phyloP scores from a whole-genome alignment of 1,140 invertebrate species.

The Saccostrea glomerata region DNA sequence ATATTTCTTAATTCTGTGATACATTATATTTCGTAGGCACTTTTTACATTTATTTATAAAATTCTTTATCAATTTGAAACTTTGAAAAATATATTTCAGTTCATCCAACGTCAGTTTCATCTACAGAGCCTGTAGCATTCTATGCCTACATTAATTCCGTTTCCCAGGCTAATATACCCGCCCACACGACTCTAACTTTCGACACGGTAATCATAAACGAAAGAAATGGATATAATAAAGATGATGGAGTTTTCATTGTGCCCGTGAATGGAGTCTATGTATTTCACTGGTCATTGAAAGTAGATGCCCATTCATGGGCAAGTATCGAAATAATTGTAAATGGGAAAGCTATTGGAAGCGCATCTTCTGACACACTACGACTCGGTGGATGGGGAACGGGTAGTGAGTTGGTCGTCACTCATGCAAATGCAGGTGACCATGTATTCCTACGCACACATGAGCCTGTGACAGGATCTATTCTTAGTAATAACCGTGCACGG shows the following conservation, averaged over 20 bases:
- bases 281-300: not conserved
- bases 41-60: too few relatives aligned
- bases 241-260: not conserved
- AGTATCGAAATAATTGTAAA: not conserved
- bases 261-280: not conserved
- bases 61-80: too few relatives aligned
- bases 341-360: not conserved
- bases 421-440: not conserved
- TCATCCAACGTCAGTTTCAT: too few relatives aligned
- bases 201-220: not conserved
- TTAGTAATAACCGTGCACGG: too few relatives aligned
- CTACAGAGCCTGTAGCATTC: too few relatives aligned
- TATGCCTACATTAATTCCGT: too few relatives aligned
- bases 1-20: too few relatives aligned
- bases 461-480: too few relatives aligned
- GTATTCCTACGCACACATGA: not conserved
- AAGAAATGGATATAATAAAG: not conserved
- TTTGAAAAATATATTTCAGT: too few relatives aligned
- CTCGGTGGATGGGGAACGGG: not conserved
- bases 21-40: too few relatives aligned
- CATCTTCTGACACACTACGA: not conserved
- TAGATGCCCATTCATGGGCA: not conserved
- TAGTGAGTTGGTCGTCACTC: not conserved
- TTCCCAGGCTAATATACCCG: not conserved
- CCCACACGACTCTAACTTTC: not conserved